Conservation (phyloP, 2,888 invertebrate species). For the Phragmatobia fuliginosa region DNA sequence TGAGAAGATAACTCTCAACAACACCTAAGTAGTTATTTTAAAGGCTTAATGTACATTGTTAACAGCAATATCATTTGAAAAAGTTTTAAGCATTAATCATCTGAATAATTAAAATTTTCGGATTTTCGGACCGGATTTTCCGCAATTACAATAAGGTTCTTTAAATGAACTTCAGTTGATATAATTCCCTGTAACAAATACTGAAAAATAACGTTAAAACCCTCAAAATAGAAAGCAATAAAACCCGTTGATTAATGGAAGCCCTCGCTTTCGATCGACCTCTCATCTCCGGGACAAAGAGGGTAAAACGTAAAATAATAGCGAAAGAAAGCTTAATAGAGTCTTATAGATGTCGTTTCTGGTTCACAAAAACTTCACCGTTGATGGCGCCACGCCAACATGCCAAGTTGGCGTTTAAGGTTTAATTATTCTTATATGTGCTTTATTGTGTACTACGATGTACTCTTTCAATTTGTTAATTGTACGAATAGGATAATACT, state of each 20-base stretch:
- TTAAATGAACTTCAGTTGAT: not conserved
- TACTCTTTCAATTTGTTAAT: not conserved
- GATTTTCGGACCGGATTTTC: not conserved
- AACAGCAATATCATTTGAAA: not conserved
- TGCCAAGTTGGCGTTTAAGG: constrained; percentile 21
- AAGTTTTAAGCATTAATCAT: not conserved
- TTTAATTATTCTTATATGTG: constrained; percentile 37
- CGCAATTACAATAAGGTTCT: not conserved
- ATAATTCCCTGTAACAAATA: not conserved
- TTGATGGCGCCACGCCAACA: no score
- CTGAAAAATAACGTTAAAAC: constrained; percentile 3
- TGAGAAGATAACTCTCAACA: not conserved
- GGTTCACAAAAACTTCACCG: constrained; percentile 10
- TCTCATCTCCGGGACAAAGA: constrained; percentile 28
- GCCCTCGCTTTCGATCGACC: constrained; percentile 24
- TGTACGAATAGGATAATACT: not conserved
- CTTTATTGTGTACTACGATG: not conserved
- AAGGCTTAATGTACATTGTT: not conserved
- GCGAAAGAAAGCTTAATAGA: constrained; percentile 34
- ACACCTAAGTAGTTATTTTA: not conserved
- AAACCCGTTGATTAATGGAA: constrained; percentile 35
- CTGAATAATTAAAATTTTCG: not conserved
- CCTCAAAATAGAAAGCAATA: constrained; percentile 12
- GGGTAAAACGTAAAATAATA: constrained; percentile 27
- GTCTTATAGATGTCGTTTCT: constrained; percentile 36